Evolutionary conservation across 2,797 vertebrate genomes (phyloP).

Genomic region (Acipenser transmontanus): DNA sequence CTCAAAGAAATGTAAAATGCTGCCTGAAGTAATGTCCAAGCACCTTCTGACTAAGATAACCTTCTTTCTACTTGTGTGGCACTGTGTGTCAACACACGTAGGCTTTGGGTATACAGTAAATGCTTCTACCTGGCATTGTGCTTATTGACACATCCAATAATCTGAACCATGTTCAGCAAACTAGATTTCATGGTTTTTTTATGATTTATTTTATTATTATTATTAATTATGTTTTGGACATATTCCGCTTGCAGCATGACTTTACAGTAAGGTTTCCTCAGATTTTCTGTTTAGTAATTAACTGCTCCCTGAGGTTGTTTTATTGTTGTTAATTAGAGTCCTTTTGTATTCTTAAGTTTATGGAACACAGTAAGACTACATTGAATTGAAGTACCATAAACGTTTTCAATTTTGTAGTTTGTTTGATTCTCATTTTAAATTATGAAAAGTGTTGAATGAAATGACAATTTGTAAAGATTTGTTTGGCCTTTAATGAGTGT

Average conservation of each 20-base stretch:
- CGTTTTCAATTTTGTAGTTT: no score
- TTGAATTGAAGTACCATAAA: no score
- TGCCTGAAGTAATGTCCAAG: slow-evolving; percentile 68
- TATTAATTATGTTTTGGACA: slow-evolving; percentile 4
- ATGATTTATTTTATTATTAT: slow-evolving; percentile 24
- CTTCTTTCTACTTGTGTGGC: slow-evolving; percentile 78
- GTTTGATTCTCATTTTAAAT: no score
- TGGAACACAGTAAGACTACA: neutral
- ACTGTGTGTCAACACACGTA: slow-evolving; percentile 82
- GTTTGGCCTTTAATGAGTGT: no score
- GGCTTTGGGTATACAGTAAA: slow-evolving; percentile 86
- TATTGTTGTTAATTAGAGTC: slow-evolving; percentile 27
- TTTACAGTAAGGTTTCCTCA: slow-evolving; percentile 26
- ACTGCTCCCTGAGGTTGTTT: slow-evolving; percentile 28
- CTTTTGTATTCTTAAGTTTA: slow-evolving; percentile 1
- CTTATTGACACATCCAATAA: slow-evolving; percentile 90
- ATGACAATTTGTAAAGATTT: no score
- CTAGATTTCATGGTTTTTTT: slow-evolving; percentile 63
- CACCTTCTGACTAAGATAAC: slow-evolving; percentile 72
- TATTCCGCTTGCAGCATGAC: slow-evolving; percentile 11
- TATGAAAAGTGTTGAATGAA: no score
- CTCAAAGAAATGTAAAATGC: slow-evolving; percentile 65
- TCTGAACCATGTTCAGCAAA: slow-evolving; percentile 99
- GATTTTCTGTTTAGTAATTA: slow-evolving; percentile 26
- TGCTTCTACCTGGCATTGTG: slow-evolving; percentile 94